phyloP scores from a whole-genome alignment of 2,888 invertebrate species.

The Bhutanitis thaidina region DNA sequence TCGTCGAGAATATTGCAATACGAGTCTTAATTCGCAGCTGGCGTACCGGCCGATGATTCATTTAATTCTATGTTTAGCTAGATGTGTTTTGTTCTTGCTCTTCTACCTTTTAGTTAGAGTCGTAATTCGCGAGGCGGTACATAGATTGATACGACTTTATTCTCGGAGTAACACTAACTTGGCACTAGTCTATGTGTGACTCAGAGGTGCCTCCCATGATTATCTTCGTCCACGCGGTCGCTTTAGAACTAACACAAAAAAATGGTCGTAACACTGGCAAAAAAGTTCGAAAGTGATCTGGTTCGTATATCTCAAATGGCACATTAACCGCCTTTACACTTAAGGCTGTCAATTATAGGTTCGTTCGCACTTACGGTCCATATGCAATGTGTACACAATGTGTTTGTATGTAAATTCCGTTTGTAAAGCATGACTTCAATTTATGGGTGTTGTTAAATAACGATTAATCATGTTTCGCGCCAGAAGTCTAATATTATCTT shows the following conservation, averaged over 20 bases:
- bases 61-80: constrained; percentile 41
- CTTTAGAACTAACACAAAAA: constrained; percentile 33
- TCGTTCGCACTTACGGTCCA: neutral
- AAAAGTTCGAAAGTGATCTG: constrained; percentile 31
- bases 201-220: constrained; percentile 62
- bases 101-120: constrained; percentile 39
- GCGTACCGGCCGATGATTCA: constrained; percentile 59
- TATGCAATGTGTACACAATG: neutral
- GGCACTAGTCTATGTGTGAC: constrained; percentile 60
- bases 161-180: constrained; percentile 43
- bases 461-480: constrained; percentile 24
- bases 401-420: neutral
- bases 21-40: constrained; percentile 63
- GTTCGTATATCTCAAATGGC: constrained; percentile 29
- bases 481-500: constrained; percentile 17
- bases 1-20: constrained; percentile 57
- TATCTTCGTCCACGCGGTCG: constrained; percentile 41
- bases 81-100: constrained; percentile 29
- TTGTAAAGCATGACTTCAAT: constrained; percentile 10
- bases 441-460: constrained; percentile 24
- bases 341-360: constrained; percentile 15
- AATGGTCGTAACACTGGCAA: constrained; percentile 32
- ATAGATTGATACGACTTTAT: constrained; percentile 44
- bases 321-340: constrained; percentile 25
- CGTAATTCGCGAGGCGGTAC: constrained; percentile 39